Percentiles rank a stretch among this genome's conserved stretches.
Conservation (phyloP, 2,113 vertebrate species). For the Alces alces region DNA sequence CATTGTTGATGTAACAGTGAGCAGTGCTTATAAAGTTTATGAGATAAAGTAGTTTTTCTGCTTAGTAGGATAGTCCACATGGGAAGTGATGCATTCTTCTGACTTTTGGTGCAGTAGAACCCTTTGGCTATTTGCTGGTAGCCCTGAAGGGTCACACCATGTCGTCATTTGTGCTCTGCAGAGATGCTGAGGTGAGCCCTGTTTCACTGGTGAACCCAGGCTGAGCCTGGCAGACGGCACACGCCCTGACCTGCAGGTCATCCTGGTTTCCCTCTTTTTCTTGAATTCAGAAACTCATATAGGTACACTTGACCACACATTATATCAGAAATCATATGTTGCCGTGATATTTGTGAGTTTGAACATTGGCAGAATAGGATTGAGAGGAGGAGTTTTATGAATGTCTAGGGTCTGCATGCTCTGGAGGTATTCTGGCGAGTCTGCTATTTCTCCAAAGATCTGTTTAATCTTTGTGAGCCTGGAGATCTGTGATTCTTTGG, state of each 20-base stretch:
- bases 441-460: not conserved
- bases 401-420: not conserved
- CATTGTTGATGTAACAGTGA: not conserved
- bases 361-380: not conserved
- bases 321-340: not conserved
- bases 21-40: not conserved
- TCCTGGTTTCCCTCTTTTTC: not conserved
- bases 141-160: not conserved
- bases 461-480: not conserved
- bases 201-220: not conserved
- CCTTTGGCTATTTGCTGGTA: not conserved
- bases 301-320: not conserved
- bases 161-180: not conserved
- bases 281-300: not conserved
- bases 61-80: not conserved
- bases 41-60: not conserved
- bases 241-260: fast-evolving
- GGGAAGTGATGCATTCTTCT: not conserved
- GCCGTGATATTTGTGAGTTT: not conserved
- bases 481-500: too few relatives aligned
- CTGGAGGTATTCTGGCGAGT: not conserved
- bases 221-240: not conserved
- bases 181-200: not conserved
- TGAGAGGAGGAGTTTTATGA: not conserved
- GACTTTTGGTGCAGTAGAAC: not conserved